phyloP scores from a whole-genome alignment of 37 sponge, comb jelly and placozoan genomes.

The Chondrosia reniformis region DNA sequence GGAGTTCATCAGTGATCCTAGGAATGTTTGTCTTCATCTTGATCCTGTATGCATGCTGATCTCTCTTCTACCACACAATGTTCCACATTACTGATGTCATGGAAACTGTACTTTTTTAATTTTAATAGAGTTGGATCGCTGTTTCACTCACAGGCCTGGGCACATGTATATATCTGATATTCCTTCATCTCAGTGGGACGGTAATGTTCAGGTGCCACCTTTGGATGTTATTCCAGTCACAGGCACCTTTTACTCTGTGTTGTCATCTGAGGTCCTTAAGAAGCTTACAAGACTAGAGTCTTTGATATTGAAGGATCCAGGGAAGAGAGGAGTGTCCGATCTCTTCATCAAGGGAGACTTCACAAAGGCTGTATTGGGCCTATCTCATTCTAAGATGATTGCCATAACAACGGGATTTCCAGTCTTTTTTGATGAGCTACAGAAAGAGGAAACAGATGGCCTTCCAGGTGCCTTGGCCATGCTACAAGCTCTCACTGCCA shows the following conservation, averaged over 20 bases:
- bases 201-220: not conserved
- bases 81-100: too few species aligned
- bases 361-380: slow-evolving; percentile 42
- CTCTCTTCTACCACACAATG: not conserved
- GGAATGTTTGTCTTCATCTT: too few species aligned
- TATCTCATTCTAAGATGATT: slow-evolving; percentile 62
- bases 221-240: not conserved
- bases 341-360: slow-evolving; percentile 51
- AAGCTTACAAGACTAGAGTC: slow-evolving; percentile 40
- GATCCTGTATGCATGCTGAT: not conserved
- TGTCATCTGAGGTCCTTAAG: too few species aligned
- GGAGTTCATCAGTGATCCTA: too few species aligned
- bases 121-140: slow-evolving; percentile 46
- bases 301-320: slow-evolving; percentile 62
- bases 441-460: slow-evolving; percentile 80
- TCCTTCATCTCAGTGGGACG: not conserved
- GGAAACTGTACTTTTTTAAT: not conserved
- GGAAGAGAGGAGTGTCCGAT: slow-evolving; percentile 11
- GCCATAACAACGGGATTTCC: slow-evolving; percentile 39
- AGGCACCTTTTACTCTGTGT: not conserved
- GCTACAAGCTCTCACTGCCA: slow-evolving; percentile 43
- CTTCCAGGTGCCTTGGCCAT: slow-evolving; percentile 71
- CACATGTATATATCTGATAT: slow-evolving; percentile 85
- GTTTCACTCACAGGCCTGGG: slow-evolving; percentile 82
- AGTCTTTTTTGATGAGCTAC: not conserved